phyloP scores from a whole-genome alignment of 1,140 invertebrate species.

The Neodiprion lecontei region DNA sequence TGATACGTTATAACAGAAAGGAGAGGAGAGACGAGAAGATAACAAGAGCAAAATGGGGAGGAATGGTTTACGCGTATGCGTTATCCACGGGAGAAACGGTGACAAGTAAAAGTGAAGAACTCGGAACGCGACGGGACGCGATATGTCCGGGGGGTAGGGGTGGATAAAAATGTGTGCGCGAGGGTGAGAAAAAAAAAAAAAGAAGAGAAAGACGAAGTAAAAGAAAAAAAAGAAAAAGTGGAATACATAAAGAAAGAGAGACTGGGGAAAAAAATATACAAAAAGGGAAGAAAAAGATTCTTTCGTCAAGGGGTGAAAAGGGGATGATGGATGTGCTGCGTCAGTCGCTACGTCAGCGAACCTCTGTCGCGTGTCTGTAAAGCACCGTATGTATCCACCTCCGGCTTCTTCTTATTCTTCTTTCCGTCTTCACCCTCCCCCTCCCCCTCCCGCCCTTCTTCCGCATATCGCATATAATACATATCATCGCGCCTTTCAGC shows the following conservation, averaged over 20 bases:
- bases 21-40: too few relatives aligned
- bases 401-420: conserved; percentile 44
- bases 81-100: neutral
- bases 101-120: neutral
- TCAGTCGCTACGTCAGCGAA: conserved; percentile 38
- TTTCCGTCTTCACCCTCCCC: conserved; percentile 15
- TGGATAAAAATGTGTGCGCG: too few relatives aligned
- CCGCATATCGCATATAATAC: conserved; percentile 8
- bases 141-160: too few relatives aligned
- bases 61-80: too few relatives aligned
- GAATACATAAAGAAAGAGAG: neutral
- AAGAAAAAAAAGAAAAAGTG: too few relatives aligned
- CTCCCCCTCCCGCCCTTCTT: conserved; percentile 16
- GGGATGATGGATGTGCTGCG: conserved; percentile 42
- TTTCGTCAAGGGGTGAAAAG: conserved; percentile 17
- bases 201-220: too few relatives aligned
- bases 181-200: too few relatives aligned
- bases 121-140: neutral
- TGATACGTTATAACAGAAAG: too few relatives aligned
- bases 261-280: neutral
- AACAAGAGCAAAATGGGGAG: too few relatives aligned
- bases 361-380: conserved; percentile 51
- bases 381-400: conserved; percentile 30
- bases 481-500: too few relatives aligned
- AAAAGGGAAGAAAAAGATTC: neutral